phyloP scores from a whole-genome alignment of 2,797 vertebrate species.

The Hypotaenidia philippensis region DNA sequence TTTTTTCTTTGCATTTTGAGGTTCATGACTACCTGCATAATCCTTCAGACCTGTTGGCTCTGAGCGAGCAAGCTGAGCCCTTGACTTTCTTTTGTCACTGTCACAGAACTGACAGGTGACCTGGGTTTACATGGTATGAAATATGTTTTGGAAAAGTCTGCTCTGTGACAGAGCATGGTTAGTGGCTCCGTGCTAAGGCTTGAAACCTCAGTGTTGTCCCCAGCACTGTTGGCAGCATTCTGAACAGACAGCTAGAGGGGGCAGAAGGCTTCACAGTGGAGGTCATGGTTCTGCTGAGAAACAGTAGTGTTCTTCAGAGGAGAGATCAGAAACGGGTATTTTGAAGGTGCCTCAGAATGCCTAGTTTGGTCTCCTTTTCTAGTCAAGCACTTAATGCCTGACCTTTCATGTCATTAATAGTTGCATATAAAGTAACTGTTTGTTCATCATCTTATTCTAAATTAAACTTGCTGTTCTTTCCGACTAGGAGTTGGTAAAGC shows the following conservation, averaged over 20 bases:
- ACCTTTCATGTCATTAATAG: not conserved
- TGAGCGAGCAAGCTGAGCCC: not conserved
- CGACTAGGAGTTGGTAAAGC: constrained; percentile 90
- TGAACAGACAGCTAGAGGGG: not conserved
- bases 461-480: constrained; percentile 48
- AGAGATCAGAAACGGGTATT: not conserved
- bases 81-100: not conserved
- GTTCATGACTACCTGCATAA: not conserved
- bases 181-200: not conserved
- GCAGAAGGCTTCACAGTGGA: not conserved
- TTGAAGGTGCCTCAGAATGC: not conserved
- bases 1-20: not conserved
- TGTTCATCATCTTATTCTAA: constrained; percentile 35
- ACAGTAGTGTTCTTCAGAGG: not conserved
- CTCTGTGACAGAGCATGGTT: not conserved
- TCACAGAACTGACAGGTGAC: not conserved
- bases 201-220: not conserved
- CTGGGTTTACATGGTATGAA: not conserved
- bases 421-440: constrained; percentile 24
- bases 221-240: not conserved
- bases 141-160: not conserved
- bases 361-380: not conserved
- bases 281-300: not conserved
- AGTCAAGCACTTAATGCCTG: not conserved
- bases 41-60: not conserved